Evolutionary conservation across 2,797 vertebrate genomes (phyloP).

Genomic region (Orientallactaga sibirica): DNA sequence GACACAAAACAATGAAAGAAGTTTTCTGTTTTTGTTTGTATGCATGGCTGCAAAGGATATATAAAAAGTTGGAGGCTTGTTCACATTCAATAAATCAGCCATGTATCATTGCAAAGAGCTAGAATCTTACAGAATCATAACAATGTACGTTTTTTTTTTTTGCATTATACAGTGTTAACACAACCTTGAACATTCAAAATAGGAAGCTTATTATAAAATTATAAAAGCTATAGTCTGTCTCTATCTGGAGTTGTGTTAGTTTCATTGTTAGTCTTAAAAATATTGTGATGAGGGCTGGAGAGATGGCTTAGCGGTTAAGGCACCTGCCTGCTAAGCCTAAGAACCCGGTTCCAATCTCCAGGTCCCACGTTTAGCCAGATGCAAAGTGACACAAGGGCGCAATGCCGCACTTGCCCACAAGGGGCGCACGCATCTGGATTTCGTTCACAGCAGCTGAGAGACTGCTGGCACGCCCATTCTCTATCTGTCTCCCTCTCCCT

Average conservation of each 20-base stretch:
- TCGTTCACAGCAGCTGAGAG: too few species aligned
- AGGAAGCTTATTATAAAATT: neutral
- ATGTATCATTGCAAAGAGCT: neutral
- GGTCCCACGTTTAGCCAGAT: too few species aligned
- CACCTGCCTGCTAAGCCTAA: too few species aligned
- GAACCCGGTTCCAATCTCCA: too few species aligned
- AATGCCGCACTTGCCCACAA: too few species aligned
- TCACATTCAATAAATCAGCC: neutral
- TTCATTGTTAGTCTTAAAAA: neutral
- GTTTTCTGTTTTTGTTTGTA: constrained; percentile 31
- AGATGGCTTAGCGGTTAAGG: too few species aligned
- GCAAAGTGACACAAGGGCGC: too few species aligned
- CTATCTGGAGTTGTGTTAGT: neutral
- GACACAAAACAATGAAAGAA: too few species aligned
- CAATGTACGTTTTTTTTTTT: neutral
- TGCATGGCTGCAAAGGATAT: neutral
- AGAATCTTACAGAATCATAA: constrained; percentile 47
- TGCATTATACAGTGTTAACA: constrained; percentile 21
- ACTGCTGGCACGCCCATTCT: too few species aligned
- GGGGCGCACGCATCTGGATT: too few species aligned
- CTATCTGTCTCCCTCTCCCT: too few species aligned
- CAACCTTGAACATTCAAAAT: constrained; percentile 4
- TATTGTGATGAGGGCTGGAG: neutral
- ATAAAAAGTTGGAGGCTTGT: constrained; percentile 8
- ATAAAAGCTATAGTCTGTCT: neutral